Base-by-base conservation (phyloP, 1,140 invertebrate species). In the Leptopilina boulardi region DNA sequence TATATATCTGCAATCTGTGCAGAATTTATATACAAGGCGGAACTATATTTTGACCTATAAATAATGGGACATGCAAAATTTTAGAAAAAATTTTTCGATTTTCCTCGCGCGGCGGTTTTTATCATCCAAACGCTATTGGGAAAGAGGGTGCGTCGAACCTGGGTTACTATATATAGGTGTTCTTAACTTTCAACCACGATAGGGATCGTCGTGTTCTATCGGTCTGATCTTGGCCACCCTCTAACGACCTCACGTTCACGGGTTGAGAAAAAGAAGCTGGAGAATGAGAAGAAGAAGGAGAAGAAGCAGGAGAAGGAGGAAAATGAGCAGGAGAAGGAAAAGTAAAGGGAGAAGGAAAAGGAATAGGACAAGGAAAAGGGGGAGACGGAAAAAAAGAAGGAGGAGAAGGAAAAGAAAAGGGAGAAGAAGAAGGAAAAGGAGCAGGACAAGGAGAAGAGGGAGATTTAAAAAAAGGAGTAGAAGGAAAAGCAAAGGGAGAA, bases 161-260 rank as follows among this genome's bases (percentile, higher is more conserved):
- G 34, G 74, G 54, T 77, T 79, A 78, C 84, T 80, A n/a, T n/a
- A n/a, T n/a, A n/a, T n/a, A 82, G 81, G 79, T 81, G 77, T 38
- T 71, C 76, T 80, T 77, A 75, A 77, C 84, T n/a, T 81, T 83
- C 84, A 78, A 83, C 81, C 80, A 77, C 77, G 79, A 88, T 88
- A 88, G 85, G 83, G 76, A 88, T 88, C 85, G 83, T 84, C 87
- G 83, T 87, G 87, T 83, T 87, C 82, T 89, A 88, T 89, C 87
- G 85, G 83, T 79, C 83, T 87, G 86, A 89, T 89, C 87, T 87
- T 82, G 82, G 80, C 74, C 85, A 83, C 81, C 83, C 86, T 87
- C 86, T 79, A 77, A 84, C 85, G 79, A 81, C 82, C 71, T 74
- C 80, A 80, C 81, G 77, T 81, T 83, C 77, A 18, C 30, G 72